Evolutionary conservation across 2,888 invertebrate species (phyloP).

Genomic region (Zelleria hepariella): DNA sequence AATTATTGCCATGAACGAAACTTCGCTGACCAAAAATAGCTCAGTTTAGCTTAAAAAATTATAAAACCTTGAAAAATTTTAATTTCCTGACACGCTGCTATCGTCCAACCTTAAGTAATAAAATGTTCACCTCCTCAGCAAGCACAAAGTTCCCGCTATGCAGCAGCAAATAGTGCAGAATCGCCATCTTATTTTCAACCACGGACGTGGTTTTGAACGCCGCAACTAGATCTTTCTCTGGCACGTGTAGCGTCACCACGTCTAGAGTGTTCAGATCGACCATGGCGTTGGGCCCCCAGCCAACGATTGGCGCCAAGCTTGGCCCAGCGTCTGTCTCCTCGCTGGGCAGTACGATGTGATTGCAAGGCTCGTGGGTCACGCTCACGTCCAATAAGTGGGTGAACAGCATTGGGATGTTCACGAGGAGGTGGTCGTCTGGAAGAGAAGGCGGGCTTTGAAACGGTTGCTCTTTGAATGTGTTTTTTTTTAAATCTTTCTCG

Average conservation of each 20-base stretch:
- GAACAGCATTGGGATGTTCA: slow-evolving; percentile 87
- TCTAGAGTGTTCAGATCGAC: slow-evolving; percentile 81
- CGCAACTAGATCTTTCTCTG: slow-evolving; percentile 77
- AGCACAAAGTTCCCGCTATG: slow-evolving; percentile 83
- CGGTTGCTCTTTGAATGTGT: no score
- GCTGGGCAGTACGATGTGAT: slow-evolving; percentile 80
- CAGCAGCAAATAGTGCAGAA: slow-evolving; percentile 85
- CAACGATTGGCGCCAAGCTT: slow-evolving; percentile 77
- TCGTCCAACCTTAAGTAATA: background rate
- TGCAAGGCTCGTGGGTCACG: slow-evolving; percentile 85
- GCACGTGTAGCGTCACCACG: slow-evolving; percentile 76
- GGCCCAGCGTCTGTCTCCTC: slow-evolving; percentile 70
- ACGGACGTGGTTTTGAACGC: slow-evolving; percentile 78
- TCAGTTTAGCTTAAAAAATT: no score
- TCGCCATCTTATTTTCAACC: slow-evolving; percentile 81
- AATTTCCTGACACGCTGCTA: background rate
- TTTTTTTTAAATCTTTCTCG: no score
- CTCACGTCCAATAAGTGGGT: slow-evolving; percentile 89
- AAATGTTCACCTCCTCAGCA: slow-evolving; percentile 75
- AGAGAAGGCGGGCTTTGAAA: slow-evolving; percentile 12
- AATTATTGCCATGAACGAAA: no score
- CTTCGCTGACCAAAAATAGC: no score
- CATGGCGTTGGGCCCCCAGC: slow-evolving; percentile 66
- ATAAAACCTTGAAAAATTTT: background rate
- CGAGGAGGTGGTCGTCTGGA: slow-evolving; percentile 83